Conservation (phyloP, 1,140 invertebrate species). For the Drosophila chauvacae region DNA sequence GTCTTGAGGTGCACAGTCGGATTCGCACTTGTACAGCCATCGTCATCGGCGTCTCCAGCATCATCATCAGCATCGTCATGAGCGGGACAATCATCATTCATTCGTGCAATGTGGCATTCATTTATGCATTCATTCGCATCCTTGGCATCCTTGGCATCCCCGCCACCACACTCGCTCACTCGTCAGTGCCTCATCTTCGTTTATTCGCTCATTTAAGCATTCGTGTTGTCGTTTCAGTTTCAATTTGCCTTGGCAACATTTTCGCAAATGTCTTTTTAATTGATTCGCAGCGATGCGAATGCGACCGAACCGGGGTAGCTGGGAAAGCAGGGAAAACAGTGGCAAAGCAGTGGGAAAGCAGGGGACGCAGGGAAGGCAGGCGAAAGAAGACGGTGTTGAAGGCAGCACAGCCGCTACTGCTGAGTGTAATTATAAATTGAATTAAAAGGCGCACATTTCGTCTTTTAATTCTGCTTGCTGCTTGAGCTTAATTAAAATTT, state of each 20-base stretch:
- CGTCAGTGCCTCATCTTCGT: slow-evolving; percentile 41
- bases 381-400: slow-evolving; percentile 1
- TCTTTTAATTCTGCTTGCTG: slow-evolving; percentile 62
- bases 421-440: slow-evolving; percentile 78
- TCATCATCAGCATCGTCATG: slow-evolving; percentile 9
- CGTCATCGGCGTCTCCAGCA: slow-evolving; percentile 6
- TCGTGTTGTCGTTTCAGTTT: slow-evolving; percentile 64
- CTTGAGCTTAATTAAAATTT: slow-evolving; percentile 79
- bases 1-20: slow-evolving; percentile 31
- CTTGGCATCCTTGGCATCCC: slow-evolving; percentile 1
- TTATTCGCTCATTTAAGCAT: slow-evolving; percentile 58
- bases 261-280: slow-evolving; percentile 78
- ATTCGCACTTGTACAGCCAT: slow-evolving; percentile 33
- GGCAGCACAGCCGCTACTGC: slow-evolving; percentile 17
- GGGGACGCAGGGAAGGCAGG: not conserved
- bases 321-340: not conserved
- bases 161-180: not conserved
- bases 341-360: not conserved
- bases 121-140: slow-evolving; percentile 55
- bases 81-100: slow-evolving; percentile 53
- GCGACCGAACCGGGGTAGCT: slow-evolving; percentile 8
- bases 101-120: slow-evolving; percentile 61
- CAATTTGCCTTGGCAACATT: slow-evolving; percentile 69
- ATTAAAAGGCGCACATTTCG: slow-evolving; percentile 74
- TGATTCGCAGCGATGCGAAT: slow-evolving; percentile 61